Percentiles rank a stretch among this genome's conserved stretches.
Evolutionary conservation across 1,140 invertebrate genomes (phyloP).

Genomic region (Macrobrachium rosenbergii): DNA sequence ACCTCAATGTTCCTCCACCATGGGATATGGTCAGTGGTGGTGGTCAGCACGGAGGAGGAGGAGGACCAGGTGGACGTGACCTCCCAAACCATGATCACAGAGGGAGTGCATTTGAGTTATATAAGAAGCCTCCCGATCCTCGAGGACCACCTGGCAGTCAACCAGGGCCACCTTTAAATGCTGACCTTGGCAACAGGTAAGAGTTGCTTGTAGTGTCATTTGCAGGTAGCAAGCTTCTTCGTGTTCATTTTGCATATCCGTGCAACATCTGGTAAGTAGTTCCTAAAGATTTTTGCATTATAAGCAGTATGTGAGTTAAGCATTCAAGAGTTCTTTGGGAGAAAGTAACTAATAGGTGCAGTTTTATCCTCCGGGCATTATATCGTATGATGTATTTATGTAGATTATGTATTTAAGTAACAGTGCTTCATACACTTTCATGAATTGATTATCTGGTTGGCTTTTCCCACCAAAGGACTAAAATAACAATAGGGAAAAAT

Average conservation of each 20-base stretch:
- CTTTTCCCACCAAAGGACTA: no score
- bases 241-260: no score
- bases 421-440: no score
- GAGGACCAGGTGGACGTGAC: conserved; percentile 76
- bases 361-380: neutral
- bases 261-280: neutral
- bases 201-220: neutral
- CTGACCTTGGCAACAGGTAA: conserved; percentile 61
- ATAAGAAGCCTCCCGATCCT: conserved; percentile 83
- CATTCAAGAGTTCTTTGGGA: neutral
- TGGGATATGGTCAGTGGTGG: conserved; percentile 70
- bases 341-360: neutral
- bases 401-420: neutral
- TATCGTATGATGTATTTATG: neutral
- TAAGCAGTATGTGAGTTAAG: neutral
- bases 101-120: conserved; percentile 95
- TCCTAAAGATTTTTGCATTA: neutral
- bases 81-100: conserved; percentile 88
- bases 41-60: conserved; percentile 68
- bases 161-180: conserved; percentile 42
- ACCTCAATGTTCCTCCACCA: conserved; percentile 76
- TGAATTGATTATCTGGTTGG: no score
- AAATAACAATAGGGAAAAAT: no score
- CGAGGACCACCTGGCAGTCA: conserved; percentile 50
- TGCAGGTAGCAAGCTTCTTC: neutral